A percentile compares a stretch with the other conserved stretches of the same genome.
phyloP scores from a whole-genome alignment of 1,140 invertebrate genomes.

The Pissodes strobi region DNA sequence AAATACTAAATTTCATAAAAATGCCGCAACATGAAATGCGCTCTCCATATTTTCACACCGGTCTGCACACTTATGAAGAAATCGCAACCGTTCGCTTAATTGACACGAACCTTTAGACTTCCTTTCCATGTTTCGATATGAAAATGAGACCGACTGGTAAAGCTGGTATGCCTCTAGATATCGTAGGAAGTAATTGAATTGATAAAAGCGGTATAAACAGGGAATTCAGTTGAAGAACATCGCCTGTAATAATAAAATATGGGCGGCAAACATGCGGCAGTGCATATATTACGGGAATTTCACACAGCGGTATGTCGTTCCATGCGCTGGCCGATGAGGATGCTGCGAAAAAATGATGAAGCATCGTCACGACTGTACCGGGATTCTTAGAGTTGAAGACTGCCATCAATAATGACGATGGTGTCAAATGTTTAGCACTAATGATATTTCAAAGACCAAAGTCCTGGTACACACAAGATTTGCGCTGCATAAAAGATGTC shows the following conservation, averaged over 20 bases:
- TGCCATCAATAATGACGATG: slow-evolving; percentile 13
- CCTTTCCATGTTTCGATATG: too few species aligned
- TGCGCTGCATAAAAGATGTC: too few species aligned
- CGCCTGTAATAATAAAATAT: slow-evolving; percentile 24
- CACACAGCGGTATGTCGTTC: slow-evolving; percentile 16
- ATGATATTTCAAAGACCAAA: too few species aligned
- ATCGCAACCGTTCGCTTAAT: too few species aligned
- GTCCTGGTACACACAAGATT: too few species aligned
- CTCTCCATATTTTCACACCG: too few species aligned
- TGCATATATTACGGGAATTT: slow-evolving; percentile 24
- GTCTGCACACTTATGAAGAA: too few species aligned
- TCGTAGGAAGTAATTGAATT: slow-evolving; percentile 26
- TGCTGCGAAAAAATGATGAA: slow-evolving; percentile 10
- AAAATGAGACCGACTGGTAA: too few species aligned
- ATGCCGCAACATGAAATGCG: too few species aligned
- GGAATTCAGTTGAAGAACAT: slow-evolving; percentile 14
- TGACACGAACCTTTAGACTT: too few species aligned
- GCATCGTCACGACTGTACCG: slow-evolving; percentile 15
- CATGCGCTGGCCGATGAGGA: neutral
- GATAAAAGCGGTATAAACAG: slow-evolving; percentile 20
- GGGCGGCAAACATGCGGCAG: slow-evolving; percentile 21
- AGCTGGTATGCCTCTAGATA: slow-evolving; percentile 8
- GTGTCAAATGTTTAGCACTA: too few species aligned
- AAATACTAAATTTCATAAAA: too few species aligned
- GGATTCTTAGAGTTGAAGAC: slow-evolving; percentile 2